These are phyloP conservation scores for Poecilia latipinna DNA, from an alignment of 2,113 vertebrate species.

Conservation along the genomic window DNA sequence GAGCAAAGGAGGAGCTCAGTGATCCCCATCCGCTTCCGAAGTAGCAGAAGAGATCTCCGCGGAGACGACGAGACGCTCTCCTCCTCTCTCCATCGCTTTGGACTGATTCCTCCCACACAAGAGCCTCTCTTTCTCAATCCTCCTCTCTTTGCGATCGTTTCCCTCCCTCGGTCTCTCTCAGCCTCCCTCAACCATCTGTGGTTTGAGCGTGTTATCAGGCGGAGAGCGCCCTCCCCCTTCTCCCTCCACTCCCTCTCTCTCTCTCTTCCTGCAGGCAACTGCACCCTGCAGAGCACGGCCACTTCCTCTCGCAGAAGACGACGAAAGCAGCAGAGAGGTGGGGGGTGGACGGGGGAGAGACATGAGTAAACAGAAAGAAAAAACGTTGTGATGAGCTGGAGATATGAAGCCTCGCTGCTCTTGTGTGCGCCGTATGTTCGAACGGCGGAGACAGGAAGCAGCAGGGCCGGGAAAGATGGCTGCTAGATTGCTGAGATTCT, in stretches of 20 bases:
- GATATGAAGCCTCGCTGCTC: conserved; percentile 42
- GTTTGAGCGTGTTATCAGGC: conserved; percentile 75
- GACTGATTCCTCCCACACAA: conserved; percentile 56
- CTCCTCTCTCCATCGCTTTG: conserved; percentile 41
- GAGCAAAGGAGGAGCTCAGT: conserved; percentile 25
- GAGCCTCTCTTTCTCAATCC: conserved; percentile 45
- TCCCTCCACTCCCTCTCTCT: conserved; percentile 58
- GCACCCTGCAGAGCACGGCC: conserved; percentile 71
- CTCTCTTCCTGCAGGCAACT: conserved; percentile 79
- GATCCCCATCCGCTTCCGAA: conserved; percentile 28
- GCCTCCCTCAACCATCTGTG: conserved; percentile 77
- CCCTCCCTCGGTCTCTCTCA: conserved; percentile 58
- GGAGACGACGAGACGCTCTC: conserved; percentile 29
- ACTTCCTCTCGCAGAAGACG: conserved; percentile 86
- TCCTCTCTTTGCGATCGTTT: conserved; percentile 43
- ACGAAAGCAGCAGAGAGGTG: conserved; percentile 23
- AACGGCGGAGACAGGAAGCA: conserved; percentile 48
- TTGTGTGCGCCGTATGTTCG: conserved; percentile 46
- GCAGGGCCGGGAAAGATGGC: conserved; percentile 47
- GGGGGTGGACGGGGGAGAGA: conserved; percentile 16
- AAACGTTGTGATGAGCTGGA: conserved; percentile 48
- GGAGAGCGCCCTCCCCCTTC: conserved; percentile 62
- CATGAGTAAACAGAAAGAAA: conserved; percentile 44
- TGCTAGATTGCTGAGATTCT: conserved; percentile 14
- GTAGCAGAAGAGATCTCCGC: conserved; percentile 23